These are phyloP conservation scores for Drosophila fulvimacula DNA, from an alignment of 2,888 invertebrate species.

Conservation along the genomic window DNA sequence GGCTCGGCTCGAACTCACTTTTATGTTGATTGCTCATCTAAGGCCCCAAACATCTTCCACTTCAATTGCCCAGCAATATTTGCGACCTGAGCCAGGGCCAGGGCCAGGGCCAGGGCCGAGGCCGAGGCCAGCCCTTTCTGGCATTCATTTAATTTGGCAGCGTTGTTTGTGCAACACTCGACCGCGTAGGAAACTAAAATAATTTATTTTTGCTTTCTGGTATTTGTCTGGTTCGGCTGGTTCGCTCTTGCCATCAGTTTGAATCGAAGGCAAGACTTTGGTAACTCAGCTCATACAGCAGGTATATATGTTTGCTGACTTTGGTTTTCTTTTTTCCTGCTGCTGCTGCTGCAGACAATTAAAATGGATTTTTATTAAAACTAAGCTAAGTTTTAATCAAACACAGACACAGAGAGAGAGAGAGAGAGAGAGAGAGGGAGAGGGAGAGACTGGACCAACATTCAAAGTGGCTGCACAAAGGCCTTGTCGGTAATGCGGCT, in stretches of 20 bases:
- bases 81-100: slow-evolving; percentile 14
- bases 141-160: slow-evolving; percentile 66
- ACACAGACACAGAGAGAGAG: slow-evolving; percentile 7
- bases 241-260: slow-evolving; percentile 81
- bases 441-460: not conserved
- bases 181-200: slow-evolving; percentile 75
- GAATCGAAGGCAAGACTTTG: slow-evolving; percentile 61
- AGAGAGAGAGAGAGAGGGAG: not conserved
- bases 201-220: slow-evolving; percentile 69
- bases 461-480: slow-evolving; percentile 41
- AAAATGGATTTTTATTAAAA: slow-evolving; percentile 15
- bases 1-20: slow-evolving; percentile 31
- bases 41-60: slow-evolving; percentile 50
- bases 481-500: slow-evolving; percentile 66
- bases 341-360: not conserved
- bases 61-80: slow-evolving; percentile 22
- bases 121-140: slow-evolving; percentile 51
- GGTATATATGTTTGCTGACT: not conserved
- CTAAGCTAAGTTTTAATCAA: slow-evolving; percentile 29
- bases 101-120: not conserved
- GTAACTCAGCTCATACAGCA: slow-evolving; percentile 27
- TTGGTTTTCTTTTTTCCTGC: not conserved
- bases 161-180: slow-evolving; percentile 74
- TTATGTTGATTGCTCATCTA: slow-evolving; percentile 54
- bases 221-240: slow-evolving; percentile 49